Base-by-base conservation (phyloP, 2,888 invertebrate genomes). In the Digitonthophagus gazella region DNA sequence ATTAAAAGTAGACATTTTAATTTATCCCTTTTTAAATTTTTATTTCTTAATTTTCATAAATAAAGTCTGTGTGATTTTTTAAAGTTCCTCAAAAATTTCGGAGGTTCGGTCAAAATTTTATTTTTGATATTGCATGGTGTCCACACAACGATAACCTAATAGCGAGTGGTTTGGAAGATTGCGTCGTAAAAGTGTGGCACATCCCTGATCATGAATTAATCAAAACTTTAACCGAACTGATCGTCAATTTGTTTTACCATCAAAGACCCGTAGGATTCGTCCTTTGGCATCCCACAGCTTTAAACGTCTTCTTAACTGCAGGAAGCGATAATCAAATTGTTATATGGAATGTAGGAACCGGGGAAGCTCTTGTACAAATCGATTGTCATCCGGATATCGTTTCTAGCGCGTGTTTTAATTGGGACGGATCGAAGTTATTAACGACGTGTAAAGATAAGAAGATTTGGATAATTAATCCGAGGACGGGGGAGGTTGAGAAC, bases 71-170 rank as follows among this genome's bases (percentile, higher is more conserved):
- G n/a, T n/a, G n/a, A n/a, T n/a, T n/a, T n/a, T n/a, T n/a, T n/a
- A n/a, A n/a, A n/a, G n/a, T n/a, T n/a, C n/a, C n/a, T n/a, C n/a
- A n/a, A n/a, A n/a, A n/a, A n/a, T n/a, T n/a, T n/a, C n/a, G n/a
- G n/a, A n/a, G n/a, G n/a, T n/a, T n/a, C n/a, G n/a, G n/a, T n/a
- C n/a, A n/a, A n/a, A n/a, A n/a, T n/a, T n/a, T n/a, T n/a, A n/a
- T n/a, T n/a, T n/a, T n/a, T n/a, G n/a, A n/a, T n/a, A n/a, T n/a
- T n/a, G 93, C 97, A 64, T 98, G 97, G 97, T 97, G 96, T 83
- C 98, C 98, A 0, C 98, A 98, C 85, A 96, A 98, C 81, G 98
- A 98, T 85, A 96, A 97, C 83, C 93, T 98, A 72, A 97, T 98
- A 78, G 98, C 98, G 64, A 96, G 97, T 67, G 96, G 96, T 67